A percentile compares a stretch with the other conserved stretches of the same genome.
These are phyloP conservation scores for Cotesia chilonis DNA, from an alignment of 1,140 invertebrate genomes.

Conservation along the genomic window DNA sequence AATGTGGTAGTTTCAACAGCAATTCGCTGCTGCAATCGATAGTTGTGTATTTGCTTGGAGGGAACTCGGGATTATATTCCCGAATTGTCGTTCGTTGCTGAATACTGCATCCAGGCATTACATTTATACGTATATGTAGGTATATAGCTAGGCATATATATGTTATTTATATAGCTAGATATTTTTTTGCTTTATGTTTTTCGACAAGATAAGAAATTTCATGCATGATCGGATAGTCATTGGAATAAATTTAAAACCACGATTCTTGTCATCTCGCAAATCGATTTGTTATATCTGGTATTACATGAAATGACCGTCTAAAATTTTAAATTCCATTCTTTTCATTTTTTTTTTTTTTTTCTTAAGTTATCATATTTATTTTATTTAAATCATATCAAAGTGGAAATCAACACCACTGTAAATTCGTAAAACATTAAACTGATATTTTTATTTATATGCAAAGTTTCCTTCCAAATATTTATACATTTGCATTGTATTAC, in stretches of 20 bases:
- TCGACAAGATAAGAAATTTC: slow-evolving; percentile 35
- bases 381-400: no score
- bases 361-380: no score
- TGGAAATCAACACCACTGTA: no score
- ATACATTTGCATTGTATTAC: no score
- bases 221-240: slow-evolving; percentile 30
- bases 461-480: no score
- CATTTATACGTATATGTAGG: background rate
- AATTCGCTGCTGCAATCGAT: slow-evolving; percentile 11
- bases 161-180: no score
- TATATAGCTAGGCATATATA: no score
- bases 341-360: no score
- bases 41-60: slow-evolving; percentile 16
- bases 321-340: background rate
- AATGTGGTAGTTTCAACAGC: slow-evolving; percentile 7
- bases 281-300: slow-evolving; percentile 17
- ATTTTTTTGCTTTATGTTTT: no score
- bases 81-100: slow-evolving; percentile 12
- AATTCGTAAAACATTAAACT: no score
- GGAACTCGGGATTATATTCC: slow-evolving; percentile 16
- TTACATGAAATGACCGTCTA: background rate
- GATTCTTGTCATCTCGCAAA: background rate
- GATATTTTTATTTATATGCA: no score
- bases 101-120: slow-evolving; percentile 10
- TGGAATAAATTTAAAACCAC: slow-evolving; percentile 33